phyloP scores from a whole-genome alignment of 2,797 vertebrate genomes.

The Crypturellus tataupa region DNA sequence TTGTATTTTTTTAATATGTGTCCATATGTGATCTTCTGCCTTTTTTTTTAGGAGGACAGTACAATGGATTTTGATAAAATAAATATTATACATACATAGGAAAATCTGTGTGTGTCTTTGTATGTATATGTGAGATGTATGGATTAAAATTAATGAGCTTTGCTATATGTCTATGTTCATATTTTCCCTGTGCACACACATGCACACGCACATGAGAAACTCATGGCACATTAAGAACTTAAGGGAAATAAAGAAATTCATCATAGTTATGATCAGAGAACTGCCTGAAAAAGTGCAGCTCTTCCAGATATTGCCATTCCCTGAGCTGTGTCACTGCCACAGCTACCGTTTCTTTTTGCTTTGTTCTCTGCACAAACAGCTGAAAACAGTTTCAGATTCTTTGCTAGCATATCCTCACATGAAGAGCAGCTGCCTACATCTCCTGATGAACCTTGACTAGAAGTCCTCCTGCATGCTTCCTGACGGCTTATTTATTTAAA shows the following conservation, averaged over 20 bases:
- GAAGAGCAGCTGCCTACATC: neutral
- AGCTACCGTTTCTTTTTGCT: neutral
- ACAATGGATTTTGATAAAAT: neutral
- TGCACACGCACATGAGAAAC: rapidly evolving
- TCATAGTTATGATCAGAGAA: neutral
- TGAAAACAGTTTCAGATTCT: neutral
- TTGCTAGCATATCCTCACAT: rapidly evolving
- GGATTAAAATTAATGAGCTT: neutral
- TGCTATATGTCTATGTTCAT: neutral
- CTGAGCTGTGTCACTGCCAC: neutral
- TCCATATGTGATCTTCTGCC: neutral
- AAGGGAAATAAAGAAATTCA: neutral
- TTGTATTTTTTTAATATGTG: neutral
- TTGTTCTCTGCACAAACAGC: neutral
- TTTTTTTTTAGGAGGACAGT: neutral
- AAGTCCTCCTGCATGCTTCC: neutral
- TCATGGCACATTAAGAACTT: neutral
- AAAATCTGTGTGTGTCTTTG: neutral
- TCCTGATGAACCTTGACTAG: neutral
- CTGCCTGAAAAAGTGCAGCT: neutral
- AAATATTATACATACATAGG: too few species aligned
- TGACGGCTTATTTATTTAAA: neutral
- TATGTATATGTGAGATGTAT: neutral
- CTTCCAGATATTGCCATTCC: neutral
- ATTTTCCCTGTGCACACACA: neutral